Evolutionary conservation across 2,113 vertebrate genomes (phyloP).

Genomic region (Notechis scutatus): DNA sequence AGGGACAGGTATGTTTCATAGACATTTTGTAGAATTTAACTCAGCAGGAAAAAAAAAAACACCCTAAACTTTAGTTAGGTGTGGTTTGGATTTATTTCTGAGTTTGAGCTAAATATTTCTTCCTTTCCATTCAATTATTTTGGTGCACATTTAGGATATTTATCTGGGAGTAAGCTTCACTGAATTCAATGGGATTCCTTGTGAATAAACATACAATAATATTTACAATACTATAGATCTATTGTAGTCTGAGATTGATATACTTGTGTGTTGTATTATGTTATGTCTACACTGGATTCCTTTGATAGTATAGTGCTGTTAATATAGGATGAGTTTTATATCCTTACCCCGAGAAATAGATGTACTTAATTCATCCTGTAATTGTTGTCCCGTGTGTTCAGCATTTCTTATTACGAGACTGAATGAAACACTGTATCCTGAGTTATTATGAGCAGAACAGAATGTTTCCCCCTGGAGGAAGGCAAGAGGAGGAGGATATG

Average conservation of each 20-base stretch:
- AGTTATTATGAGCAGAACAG: background rate
- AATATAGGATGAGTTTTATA: background rate
- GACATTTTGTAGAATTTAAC: slow-evolving; percentile 7
- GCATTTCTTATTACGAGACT: background rate
- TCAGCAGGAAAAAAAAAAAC: background rate
- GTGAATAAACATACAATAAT: background rate
- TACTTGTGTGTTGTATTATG: too few species aligned
- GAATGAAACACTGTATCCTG: background rate
- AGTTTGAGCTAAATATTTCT: background rate
- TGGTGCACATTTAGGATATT: background rate
- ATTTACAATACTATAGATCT: background rate
- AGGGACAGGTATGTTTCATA: background rate
- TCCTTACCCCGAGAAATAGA: background rate
- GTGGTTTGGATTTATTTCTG: background rate
- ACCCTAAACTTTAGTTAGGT: background rate
- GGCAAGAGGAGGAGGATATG: background rate
- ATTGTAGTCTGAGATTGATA: too few species aligned
- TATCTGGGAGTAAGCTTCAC: background rate
- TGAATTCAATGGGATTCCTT: background rate
- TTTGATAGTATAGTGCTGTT: background rate
- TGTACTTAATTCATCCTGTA: background rate
- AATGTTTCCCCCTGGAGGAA: background rate
- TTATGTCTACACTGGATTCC: too few species aligned
- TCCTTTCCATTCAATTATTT: background rate
- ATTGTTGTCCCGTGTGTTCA: background rate